Conservation (phyloP, 2,113 vertebrate species). For the Potamarius usumacintae region DNA sequence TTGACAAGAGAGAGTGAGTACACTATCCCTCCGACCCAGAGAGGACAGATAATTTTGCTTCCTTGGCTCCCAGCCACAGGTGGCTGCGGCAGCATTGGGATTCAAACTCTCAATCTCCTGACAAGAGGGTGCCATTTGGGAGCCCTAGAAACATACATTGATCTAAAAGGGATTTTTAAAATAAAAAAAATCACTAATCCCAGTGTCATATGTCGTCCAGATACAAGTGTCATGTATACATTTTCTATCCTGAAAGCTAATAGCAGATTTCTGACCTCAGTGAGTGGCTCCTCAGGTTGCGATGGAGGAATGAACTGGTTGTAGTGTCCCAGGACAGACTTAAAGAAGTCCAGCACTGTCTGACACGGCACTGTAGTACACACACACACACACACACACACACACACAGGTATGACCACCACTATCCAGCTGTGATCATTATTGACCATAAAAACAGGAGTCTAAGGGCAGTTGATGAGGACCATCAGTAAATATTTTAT, state of each 20-base stretch:
- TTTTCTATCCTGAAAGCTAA: not conserved
- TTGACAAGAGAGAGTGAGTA: not conserved
- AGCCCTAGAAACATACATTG: not conserved
- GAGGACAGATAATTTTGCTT: not conserved
- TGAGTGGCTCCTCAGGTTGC: conserved; percentile 84
- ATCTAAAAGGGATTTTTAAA: not conserved
- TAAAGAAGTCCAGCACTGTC: conserved; percentile 93
- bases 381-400: conserved; percentile 28
- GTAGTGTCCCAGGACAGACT: conserved; percentile 91
- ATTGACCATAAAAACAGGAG: not conserved
- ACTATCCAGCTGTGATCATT: not conserved
- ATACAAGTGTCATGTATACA: not conserved
- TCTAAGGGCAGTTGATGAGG: not conserved
- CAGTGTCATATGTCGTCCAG: not conserved
- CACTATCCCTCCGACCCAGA: not conserved
- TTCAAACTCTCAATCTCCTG: not conserved
- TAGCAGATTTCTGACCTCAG: conserved; percentile 78
- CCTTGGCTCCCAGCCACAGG: not conserved
- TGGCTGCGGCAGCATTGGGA: not conserved
- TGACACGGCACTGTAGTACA: conserved; percentile 87
- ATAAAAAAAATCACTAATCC: not conserved
- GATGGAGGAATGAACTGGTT: conserved; percentile 88
- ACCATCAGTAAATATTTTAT: not conserved
- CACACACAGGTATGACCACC: conserved; percentile 24
- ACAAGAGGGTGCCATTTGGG: not conserved